These are phyloP conservation scores for Phycodurus eques DNA, from an alignment of 2,113 vertebrate species.

Conservation along the genomic window DNA sequence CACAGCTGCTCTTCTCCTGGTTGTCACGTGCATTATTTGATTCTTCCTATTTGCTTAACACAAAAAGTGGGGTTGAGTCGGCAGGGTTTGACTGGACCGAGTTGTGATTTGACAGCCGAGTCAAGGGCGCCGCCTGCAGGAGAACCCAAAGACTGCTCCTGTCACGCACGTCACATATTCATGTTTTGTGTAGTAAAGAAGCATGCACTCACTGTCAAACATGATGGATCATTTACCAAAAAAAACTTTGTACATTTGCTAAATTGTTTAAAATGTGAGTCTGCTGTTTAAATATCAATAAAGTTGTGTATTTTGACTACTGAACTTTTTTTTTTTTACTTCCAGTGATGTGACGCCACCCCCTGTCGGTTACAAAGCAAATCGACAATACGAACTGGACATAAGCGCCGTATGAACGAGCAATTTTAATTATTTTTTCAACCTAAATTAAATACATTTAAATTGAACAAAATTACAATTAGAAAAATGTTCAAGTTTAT, in stretches of 20 bases:
- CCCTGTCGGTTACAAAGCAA: conserved; percentile 38
- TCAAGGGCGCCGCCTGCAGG: conserved; percentile 19
- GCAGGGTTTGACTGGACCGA: neutral
- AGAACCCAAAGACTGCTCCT: neutral
- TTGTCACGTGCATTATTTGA: conserved; percentile 17
- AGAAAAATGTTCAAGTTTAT: neutral
- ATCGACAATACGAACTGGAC: neutral
- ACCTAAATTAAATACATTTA: neutral
- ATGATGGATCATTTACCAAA: neutral
- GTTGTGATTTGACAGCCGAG: conserved; percentile 48
- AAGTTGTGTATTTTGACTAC: conserved; percentile 64
- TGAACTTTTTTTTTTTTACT: conserved; percentile 13
- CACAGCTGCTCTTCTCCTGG: conserved; percentile 12
- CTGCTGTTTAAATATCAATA: conserved; percentile 65
- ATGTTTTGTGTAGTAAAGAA: neutral
- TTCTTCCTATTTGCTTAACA: conserved; percentile 22
- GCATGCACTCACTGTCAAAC: neutral
- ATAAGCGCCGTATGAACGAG: neutral
- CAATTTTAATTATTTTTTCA: neutral
- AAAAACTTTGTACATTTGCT: conserved; percentile 51
- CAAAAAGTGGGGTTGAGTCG: neutral
- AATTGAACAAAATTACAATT: neutral
- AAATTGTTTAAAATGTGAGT: conserved; percentile 52
- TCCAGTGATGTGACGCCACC: conserved; percentile 1
- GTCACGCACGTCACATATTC: neutral